These are phyloP conservation scores for Alloscopus bannaensis DNA, from an alignment of 2,888 invertebrate genomes.

Conservation along the genomic window DNA sequence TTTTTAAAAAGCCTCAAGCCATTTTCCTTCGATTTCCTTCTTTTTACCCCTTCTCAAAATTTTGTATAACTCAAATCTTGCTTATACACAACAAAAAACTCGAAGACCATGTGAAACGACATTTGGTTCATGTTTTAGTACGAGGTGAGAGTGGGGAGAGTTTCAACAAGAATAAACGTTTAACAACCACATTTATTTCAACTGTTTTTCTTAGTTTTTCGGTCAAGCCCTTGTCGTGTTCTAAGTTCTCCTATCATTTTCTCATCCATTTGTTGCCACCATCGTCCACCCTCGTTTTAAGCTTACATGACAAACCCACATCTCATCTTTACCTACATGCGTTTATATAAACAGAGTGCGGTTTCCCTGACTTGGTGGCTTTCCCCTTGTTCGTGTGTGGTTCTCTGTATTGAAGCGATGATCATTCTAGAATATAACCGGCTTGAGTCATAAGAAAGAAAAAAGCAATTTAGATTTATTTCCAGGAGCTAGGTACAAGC, in stretches of 20 bases:
- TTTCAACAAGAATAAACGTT: constrained; percentile 3
- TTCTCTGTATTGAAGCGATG: background rate
- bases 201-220: constrained; percentile 35
- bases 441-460: background rate
- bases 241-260: constrained; percentile 27
- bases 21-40: too few relatives aligned
- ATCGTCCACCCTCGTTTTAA: background rate
- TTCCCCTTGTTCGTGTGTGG: constrained; percentile 23
- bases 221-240: constrained; percentile 51
- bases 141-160: background rate
- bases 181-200: constrained; percentile 26
- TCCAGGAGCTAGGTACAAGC: constrained; percentile 1
- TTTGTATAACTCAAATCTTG: too few relatives aligned
- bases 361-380: constrained; percentile 25
- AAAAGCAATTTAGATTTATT: constrained; percentile 26
- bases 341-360: too few relatives aligned
- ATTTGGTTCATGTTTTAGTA: constrained; percentile 12
- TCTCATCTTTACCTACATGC: too few relatives aligned
- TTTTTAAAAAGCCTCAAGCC: constrained; percentile 8
- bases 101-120: constrained; percentile 9
- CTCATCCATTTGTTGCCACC: constrained; percentile 24
- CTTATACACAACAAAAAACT: too few relatives aligned
- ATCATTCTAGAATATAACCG: background rate
- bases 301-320: too few relatives aligned
- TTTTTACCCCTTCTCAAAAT: too few relatives aligned